A percentile compares a stretch with the other conserved stretches of the same genome.
Conservation (phyloP, 1,140 invertebrate genomes). For the Helicoverpa armigera region DNA sequence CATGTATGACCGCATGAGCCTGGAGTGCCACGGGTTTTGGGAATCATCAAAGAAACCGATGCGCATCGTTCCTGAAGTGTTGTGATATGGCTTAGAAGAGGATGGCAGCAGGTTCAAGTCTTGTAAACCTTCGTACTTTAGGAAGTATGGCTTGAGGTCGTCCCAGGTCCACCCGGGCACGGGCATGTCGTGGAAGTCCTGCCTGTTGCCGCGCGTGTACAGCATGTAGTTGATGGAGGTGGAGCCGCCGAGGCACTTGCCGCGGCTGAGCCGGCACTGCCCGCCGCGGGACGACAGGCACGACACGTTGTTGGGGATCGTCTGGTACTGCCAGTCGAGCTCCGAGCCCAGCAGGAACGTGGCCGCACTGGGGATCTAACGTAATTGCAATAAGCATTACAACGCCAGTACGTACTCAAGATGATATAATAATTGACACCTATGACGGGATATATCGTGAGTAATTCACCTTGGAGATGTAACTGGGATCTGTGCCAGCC, state of each 20-base stretch:
- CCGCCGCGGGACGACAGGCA: constrained; percentile 59
- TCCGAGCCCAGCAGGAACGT: constrained; percentile 55
- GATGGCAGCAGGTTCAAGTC: constrained; percentile 55
- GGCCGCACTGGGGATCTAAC: constrained; percentile 62
- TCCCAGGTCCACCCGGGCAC: constrained; percentile 69
- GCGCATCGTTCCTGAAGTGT: constrained; percentile 86
- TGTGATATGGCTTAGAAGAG: constrained; percentile 83
- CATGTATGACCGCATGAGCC: constrained; percentile 86
- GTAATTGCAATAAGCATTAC: too few relatives aligned
- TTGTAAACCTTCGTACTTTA: constrained; percentile 67
- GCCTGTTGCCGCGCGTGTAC: constrained; percentile 91
- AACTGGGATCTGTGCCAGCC: constrained; percentile 65
- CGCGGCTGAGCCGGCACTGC: constrained; percentile 73
- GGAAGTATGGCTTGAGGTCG: constrained; percentile 68
- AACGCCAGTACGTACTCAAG: too few relatives aligned
- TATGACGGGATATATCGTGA: too few relatives aligned
- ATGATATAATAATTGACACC: too few relatives aligned
- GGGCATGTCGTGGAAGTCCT: constrained; percentile 87
- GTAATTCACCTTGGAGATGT: constrained; percentile 58
- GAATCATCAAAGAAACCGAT: constrained; percentile 88
- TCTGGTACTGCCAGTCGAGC: constrained; percentile 70
- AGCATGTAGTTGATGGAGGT: constrained; percentile 94
- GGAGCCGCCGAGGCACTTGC: constrained; percentile 90
- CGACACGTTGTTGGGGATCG: constrained; percentile 67
- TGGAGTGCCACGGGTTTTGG: constrained; percentile 83